Evolutionary conservation across 2,113 vertebrate genomes (phyloP).

Genomic region (Hiodon tergisus): DNA sequence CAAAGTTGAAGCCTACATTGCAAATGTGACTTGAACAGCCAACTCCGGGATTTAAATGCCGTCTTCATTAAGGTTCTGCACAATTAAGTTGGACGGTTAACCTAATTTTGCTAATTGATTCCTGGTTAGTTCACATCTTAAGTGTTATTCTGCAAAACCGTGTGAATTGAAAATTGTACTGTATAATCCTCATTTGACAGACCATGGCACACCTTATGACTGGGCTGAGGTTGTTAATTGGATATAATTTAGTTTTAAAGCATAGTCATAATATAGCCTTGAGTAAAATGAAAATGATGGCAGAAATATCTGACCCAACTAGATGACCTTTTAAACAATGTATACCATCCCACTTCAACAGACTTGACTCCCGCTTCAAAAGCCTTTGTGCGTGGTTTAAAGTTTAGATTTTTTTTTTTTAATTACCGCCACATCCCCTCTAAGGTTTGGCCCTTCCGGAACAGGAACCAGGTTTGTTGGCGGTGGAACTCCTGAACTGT

Average conservation of each 20-base stretch:
- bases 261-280: neutral
- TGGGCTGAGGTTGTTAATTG: neutral
- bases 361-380: no score
- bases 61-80: neutral
- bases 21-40: neutral
- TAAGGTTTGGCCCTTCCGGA: neutral
- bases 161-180: neutral
- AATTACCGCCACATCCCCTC: no score
- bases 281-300: no score
- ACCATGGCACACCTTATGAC: neutral
- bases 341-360: no score
- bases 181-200: neutral
- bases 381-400: no score
- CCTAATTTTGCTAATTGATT: constrained; percentile 6
- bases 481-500: neutral
- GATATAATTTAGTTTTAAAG: no score
- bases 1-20: neutral
- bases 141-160: neutral
- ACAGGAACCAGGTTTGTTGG: neutral
- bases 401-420: no score
- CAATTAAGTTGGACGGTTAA: neutral
- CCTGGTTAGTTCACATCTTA: neutral
- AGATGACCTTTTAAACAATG: no score
- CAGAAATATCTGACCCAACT: no score
- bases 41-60: constrained; percentile 7